These are phyloP conservation scores for Oreochromis niloticus DNA, from an alignment of 2,113 vertebrate species.

Conservation along the genomic window DNA sequence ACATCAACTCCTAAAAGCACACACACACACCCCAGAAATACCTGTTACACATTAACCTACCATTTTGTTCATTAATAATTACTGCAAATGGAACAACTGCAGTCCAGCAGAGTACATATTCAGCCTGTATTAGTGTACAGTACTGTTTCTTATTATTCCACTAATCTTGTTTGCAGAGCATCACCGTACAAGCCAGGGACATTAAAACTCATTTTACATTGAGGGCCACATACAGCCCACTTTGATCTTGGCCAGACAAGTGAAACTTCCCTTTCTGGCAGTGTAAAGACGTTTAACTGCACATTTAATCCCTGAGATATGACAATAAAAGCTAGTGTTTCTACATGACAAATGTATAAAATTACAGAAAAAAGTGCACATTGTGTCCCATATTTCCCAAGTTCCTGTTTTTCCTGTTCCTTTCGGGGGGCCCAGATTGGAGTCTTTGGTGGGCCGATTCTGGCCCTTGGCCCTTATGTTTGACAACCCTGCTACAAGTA, in stretches of 20 bases:
- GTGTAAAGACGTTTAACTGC: rapidly evolving
- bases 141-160: background rate
- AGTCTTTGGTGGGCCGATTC: background rate
- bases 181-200: background rate
- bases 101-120: background rate
- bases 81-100: background rate
- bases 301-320: background rate
- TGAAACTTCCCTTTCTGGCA: background rate
- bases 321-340: background rate
- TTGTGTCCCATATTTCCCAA: background rate
- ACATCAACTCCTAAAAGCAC: background rate
- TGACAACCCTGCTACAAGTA: background rate
- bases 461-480: background rate
- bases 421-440: background rate
- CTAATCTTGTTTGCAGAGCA: background rate
- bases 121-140: background rate
- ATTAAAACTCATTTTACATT: background rate
- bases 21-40: background rate
- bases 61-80: background rate
- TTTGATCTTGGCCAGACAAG: background rate
- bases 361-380: background rate
- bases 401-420: background rate
- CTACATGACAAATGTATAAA: background rate
- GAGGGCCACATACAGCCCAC: background rate
- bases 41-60: background rate